Conservation (phyloP, 2,888 invertebrate genomes). For the Eupithecia dodoneata region DNA sequence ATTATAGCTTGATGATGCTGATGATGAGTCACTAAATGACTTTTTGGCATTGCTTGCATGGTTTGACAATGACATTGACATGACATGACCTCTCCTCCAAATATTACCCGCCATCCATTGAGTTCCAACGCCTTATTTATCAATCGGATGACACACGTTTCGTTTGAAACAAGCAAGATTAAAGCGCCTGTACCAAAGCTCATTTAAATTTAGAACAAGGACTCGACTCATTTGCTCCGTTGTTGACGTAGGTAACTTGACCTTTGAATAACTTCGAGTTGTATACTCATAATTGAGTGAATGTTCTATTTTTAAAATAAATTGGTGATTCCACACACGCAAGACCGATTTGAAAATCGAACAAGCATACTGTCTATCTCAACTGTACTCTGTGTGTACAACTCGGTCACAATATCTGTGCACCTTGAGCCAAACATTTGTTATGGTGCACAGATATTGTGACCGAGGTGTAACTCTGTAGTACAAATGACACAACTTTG, state of each 20-base stretch:
- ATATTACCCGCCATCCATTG: neutral
- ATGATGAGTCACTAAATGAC: too few relatives aligned
- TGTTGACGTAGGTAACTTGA: neutral
- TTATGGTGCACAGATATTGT: too few relatives aligned
- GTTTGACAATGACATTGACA: neutral
- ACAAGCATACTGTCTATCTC: too few relatives aligned
- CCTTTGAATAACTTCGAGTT: neutral
- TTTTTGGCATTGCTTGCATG: neutral
- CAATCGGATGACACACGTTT: neutral
- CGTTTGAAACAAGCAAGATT: neutral
- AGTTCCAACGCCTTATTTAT: neutral
- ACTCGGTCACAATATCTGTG: too few relatives aligned
- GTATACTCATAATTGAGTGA: neutral
- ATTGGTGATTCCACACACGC: neutral
- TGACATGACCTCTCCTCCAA: neutral
- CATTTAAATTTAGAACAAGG: neutral
- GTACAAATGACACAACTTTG: too few relatives aligned
- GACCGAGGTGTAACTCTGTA: too few relatives aligned
- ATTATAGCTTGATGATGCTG: too few relatives aligned
- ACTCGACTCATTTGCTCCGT: neutral
- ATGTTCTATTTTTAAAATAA: neutral
- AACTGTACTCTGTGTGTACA: too few relatives aligned
- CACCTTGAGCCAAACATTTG: too few relatives aligned
- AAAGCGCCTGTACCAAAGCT: neutral
- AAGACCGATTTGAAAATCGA: neutral